These are phyloP conservation scores for Varecia variegata DNA, from an alignment of 2,797 vertebrate species.

Conservation along the genomic window DNA sequence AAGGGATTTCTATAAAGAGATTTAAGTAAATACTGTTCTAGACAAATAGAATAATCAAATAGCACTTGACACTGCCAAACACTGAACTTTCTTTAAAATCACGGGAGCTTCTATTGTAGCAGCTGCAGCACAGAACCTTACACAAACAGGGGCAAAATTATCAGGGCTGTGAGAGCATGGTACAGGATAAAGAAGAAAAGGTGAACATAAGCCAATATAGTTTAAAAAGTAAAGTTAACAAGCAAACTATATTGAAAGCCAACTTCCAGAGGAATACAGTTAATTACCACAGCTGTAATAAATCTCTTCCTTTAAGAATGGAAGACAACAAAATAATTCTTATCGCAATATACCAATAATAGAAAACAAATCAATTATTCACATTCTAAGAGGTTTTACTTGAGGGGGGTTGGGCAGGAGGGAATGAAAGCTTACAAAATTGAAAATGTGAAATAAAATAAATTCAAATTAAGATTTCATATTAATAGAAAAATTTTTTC, in stretches of 20 bases:
- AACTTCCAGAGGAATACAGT: constrained; percentile 41
- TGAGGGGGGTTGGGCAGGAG: not conserved
- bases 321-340: constrained; percentile 74
- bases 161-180: not conserved
- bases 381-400: constrained; percentile 45
- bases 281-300: constrained; percentile 32
- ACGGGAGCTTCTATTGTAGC: not conserved
- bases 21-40: constrained; percentile 35
- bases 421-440: constrained; percentile 48
- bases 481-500: constrained; percentile 54
- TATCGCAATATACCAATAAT: constrained; percentile 51
- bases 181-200: not conserved
- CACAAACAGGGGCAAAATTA: not conserved
- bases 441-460: constrained; percentile 51
- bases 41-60: not conserved
- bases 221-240: constrained; percentile 10
- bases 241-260: constrained; percentile 37
- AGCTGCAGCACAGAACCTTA: not conserved
- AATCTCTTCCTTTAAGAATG: constrained; percentile 54
- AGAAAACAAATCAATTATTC: constrained; percentile 67
- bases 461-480: constrained; percentile 67
- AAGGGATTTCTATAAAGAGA: not conserved
- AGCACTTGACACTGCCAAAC: not conserved
- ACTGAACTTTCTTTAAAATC: not conserved
- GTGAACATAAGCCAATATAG: constrained; percentile 18